Evolutionary conservation across 2,888 invertebrate genomes (phyloP).

Genomic region (Idaea biselata): DNA sequence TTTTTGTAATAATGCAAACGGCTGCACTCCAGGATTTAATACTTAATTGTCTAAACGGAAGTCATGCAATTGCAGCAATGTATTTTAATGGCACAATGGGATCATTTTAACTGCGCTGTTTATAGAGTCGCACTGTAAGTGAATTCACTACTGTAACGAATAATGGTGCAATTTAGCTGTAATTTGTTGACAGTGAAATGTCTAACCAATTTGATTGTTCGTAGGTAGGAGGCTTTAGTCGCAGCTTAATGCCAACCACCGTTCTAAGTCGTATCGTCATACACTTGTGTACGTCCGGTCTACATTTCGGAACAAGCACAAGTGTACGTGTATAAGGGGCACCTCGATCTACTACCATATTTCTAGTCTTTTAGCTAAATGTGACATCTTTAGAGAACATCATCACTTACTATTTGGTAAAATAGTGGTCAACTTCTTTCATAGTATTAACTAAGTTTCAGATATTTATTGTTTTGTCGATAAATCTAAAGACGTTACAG

Average conservation of each 20-base stretch:
- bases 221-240: too few relatives aligned
- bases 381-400: too few relatives aligned
- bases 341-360: too few relatives aligned
- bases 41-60: slow-evolving; percentile 42
- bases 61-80: slow-evolving; percentile 53
- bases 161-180: background rate
- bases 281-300: too few relatives aligned
- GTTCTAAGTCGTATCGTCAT: too few relatives aligned
- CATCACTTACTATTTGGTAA: too few relatives aligned
- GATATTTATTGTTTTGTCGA: slow-evolving; percentile 35
- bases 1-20: slow-evolving; percentile 16
- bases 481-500: slow-evolving; percentile 21
- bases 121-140: slow-evolving; percentile 31
- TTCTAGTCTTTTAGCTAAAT: too few relatives aligned
- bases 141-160: slow-evolving; percentile 1
- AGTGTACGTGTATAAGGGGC: too few relatives aligned
- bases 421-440: background rate
- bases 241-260: too few relatives aligned
- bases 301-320: too few relatives aligned
- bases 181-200: background rate
- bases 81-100: slow-evolving; percentile 53
- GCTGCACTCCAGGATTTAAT: slow-evolving; percentile 28
- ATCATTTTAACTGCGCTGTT: slow-evolving; percentile 42
- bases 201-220: background rate
- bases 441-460: background rate